These are phyloP conservation scores for Listrodromus nycthemerus DNA, from an alignment of 2,888 invertebrate genomes.

Conservation along the genomic window DNA sequence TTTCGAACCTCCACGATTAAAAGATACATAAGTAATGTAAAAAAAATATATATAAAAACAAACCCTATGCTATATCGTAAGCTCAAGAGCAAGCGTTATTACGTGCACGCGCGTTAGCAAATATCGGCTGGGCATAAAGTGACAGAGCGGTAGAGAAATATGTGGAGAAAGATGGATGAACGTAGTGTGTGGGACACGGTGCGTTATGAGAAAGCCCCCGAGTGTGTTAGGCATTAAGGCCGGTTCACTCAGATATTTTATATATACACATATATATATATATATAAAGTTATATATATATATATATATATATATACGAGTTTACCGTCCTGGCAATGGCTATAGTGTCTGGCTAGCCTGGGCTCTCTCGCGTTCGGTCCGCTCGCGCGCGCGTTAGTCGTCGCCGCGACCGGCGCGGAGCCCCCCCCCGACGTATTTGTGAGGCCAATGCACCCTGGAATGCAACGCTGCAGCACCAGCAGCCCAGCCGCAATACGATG, in stretches of 20 bases:
- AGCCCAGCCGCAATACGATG: constrained; percentile 82
- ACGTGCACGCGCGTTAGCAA: constrained; percentile 39
- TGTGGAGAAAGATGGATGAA: constrained; percentile 38
- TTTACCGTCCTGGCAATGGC: constrained; percentile 38
- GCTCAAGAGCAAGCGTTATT: constrained; percentile 29
- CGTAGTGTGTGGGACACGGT: constrained; percentile 54
- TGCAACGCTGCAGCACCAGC: constrained; percentile 75
- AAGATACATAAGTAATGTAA: background rate
- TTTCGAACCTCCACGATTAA: background rate
- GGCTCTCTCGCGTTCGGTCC: constrained; percentile 69
- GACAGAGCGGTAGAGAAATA: constrained; percentile 43
- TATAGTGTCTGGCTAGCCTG: constrained; percentile 51
- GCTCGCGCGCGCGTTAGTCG: constrained; percentile 70
- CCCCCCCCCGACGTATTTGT: constrained; percentile 78
- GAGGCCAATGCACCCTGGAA: constrained; percentile 82
- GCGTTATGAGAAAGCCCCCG: constrained; percentile 64
- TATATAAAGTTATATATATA: constrained; percentile 23
- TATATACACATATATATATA: background rate
- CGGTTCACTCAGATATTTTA: constrained; percentile 40
- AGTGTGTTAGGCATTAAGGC: constrained; percentile 64
- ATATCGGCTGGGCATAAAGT: constrained; percentile 46
- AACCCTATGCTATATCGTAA: background rate
- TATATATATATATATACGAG: constrained; percentile 43
- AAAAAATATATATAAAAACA: background rate
- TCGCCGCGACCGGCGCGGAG: constrained; percentile 69